Conservation (phyloP, 2,797 vertebrate species). For the Vespertilio murinus region DNA sequence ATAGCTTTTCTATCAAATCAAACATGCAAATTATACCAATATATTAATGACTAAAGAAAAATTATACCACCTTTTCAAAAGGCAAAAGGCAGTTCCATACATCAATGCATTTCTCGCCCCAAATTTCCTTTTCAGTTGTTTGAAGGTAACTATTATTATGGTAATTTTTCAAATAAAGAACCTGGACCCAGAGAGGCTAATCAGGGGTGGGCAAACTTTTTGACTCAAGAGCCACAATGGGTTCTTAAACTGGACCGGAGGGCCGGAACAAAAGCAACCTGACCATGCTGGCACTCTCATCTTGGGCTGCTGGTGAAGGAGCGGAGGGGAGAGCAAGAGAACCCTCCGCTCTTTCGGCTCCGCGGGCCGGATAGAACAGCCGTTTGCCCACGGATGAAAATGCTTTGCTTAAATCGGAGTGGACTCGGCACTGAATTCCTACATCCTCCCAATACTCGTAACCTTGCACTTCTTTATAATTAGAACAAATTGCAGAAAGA, state of each 20-base stretch:
- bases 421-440: neutral
- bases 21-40: constrained; percentile 24
- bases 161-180: constrained; percentile 32
- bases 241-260: no score
- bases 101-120: neutral
- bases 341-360: no score
- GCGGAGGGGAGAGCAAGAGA: no score
- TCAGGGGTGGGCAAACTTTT: no score
- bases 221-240: no score
- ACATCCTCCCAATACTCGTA: neutral
- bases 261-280: no score
- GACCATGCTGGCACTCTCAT: no score
- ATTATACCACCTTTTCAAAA: constrained; percentile 14
- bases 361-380: no score
- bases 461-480: neutral
- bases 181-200: constrained; percentile 19
- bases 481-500: constrained; percentile 27
- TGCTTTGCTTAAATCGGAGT: neutral
- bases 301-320: no score
- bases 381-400: no score
- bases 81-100: neutral
- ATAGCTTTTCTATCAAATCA: constrained; percentile 44
- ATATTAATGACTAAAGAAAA: constrained; percentile 24
- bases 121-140: neutral
- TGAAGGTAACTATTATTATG: neutral